A percentile compares a stretch with the other conserved stretches of the same genome.
Conservation (phyloP, 2,113 vertebrate genomes). For the Chaetodon auriga region DNA sequence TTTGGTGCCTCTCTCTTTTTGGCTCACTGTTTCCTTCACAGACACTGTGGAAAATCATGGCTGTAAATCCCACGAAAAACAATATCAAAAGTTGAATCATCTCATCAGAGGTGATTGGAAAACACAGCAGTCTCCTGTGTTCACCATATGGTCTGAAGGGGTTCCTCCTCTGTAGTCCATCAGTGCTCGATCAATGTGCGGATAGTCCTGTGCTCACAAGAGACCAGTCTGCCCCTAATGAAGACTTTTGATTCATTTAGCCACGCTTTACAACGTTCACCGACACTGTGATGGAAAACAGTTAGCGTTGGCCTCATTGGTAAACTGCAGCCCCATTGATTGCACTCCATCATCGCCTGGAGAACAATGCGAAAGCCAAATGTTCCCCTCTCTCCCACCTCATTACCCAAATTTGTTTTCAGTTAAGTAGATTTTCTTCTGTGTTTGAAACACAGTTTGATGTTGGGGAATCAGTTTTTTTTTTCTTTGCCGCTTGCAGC, state of each 20-base stretch:
- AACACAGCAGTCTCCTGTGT: neutral
- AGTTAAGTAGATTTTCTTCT: conserved; percentile 51
- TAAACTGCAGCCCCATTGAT: conserved; percentile 63
- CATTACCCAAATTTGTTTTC: conserved; percentile 72
- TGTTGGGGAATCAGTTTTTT: conserved; percentile 3
- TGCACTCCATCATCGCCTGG: conserved; percentile 55
- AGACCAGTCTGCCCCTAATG: conserved; percentile 67
- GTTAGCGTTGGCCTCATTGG: conserved; percentile 44
- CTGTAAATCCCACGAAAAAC: neutral
- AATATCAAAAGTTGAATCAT: neutral
- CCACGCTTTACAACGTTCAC: conserved; percentile 28
- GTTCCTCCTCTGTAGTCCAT: conserved; percentile 29
- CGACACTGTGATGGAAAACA: conserved; percentile 53
- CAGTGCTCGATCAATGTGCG: conserved; percentile 63
- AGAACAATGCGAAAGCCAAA: conserved; percentile 42
- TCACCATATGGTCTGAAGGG: conserved; percentile 3
- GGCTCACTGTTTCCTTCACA: neutral
- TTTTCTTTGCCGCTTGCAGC: neutral
- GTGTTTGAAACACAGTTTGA: conserved; percentile 37
- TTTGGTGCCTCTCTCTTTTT: neutral
- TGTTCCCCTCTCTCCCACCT: conserved; percentile 52
- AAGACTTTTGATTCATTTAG: conserved; percentile 76
- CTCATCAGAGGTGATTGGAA: neutral
- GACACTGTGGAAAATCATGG: neutral
- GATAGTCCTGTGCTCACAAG: conserved; percentile 34